Conservation (phyloP, 2,888 invertebrate genomes). For the Gerris lacustris region DNA sequence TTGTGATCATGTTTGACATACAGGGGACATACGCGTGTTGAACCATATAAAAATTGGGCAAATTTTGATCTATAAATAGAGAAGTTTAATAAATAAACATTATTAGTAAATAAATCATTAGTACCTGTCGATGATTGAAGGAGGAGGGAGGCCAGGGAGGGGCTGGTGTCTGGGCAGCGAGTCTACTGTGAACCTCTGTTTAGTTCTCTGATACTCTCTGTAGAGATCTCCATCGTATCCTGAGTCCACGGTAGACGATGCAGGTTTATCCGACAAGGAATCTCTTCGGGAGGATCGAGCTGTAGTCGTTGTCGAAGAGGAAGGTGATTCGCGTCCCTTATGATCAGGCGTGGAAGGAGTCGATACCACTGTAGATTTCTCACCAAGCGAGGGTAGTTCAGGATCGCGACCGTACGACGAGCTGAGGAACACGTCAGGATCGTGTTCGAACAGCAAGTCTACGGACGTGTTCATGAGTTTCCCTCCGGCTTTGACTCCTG, state of each 20-base stretch:
- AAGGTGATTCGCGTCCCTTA: slow-evolving; percentile 49
- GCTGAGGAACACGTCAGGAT: slow-evolving; percentile 55
- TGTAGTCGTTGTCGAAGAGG: slow-evolving; percentile 50
- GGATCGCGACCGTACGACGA: slow-evolving; percentile 45
- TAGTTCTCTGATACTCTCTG: slow-evolving; percentile 68
- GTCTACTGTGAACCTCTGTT: slow-evolving; percentile 43
- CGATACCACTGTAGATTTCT: slow-evolving; percentile 33
- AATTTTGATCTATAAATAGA: too few species aligned
- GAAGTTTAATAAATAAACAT: too few species aligned
- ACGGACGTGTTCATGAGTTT: slow-evolving; percentile 83
- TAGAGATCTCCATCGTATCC: slow-evolving; percentile 51
- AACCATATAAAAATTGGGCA: too few species aligned
- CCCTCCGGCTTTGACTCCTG: slow-evolving; percentile 56
- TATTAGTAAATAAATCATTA: too few species aligned
- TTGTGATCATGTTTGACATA: too few species aligned
- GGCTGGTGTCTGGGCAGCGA: not conserved
- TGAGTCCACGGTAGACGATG: slow-evolving; percentile 36
- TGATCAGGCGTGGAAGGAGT: slow-evolving; percentile 58
- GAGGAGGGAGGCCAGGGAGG: not conserved
- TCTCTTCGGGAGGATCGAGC: slow-evolving; percentile 56
- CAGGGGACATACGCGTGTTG: too few species aligned
- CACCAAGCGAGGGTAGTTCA: slow-evolving; percentile 17
- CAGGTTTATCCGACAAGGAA: slow-evolving; percentile 46
- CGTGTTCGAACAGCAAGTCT: slow-evolving; percentile 73
- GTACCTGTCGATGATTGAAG: not conserved